phyloP scores from a whole-genome alignment of 2,113 vertebrate species.

The Aleadryas rufinucha region DNA sequence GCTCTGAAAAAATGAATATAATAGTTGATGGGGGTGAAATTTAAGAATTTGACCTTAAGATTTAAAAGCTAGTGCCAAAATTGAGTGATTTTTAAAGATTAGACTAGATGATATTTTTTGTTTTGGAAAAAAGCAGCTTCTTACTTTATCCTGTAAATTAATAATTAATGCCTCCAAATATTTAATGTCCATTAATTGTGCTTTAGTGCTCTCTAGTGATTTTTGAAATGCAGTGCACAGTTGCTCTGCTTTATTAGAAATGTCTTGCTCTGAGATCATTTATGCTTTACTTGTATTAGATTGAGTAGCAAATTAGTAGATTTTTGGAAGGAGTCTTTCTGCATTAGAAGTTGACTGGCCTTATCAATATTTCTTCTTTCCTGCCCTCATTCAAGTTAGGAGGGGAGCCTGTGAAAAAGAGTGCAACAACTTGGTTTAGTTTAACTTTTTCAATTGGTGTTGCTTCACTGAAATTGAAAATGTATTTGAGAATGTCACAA shows the following conservation, averaged over 20 bases:
- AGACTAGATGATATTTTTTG: background rate
- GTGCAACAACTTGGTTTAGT: background rate
- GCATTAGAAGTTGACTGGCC: background rate
- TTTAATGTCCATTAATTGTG: constrained; percentile 12
- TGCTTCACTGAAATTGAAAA: background rate
- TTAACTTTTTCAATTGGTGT: background rate
- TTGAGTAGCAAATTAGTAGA: background rate
- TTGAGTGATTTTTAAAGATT: background rate
- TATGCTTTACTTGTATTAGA: background rate
- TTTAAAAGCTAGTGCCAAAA: background rate
- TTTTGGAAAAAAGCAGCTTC: background rate
- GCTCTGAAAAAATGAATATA: background rate
- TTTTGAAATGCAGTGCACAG: constrained; percentile 5
- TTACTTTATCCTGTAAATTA: background rate
- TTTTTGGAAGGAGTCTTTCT: background rate
- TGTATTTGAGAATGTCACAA: background rate
- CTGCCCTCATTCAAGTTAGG: background rate
- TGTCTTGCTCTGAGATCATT: background rate
- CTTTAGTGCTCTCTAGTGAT: constrained; percentile 59
- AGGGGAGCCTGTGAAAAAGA: background rate
- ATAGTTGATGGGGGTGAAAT: background rate
- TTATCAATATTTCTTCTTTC: background rate
- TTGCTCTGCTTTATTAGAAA: background rate
- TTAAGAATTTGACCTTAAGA: background rate
- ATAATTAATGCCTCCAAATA: background rate